Evolutionary conservation across 2,113 vertebrate species (phyloP), one percentile per base, ranked within the genome.

Genomic region (Centropristis striata): DNA sequence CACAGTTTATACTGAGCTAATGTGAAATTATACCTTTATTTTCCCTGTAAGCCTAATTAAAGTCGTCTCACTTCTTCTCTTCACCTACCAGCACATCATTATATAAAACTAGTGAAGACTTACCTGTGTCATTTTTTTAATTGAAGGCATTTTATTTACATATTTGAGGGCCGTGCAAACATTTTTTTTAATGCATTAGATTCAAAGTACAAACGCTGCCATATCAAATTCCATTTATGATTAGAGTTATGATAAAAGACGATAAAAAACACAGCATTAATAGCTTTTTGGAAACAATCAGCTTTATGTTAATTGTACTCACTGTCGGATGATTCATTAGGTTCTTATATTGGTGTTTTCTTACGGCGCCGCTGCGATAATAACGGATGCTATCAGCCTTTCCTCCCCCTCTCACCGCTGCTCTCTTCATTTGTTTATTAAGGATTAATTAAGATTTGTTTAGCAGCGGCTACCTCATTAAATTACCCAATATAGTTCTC

Each of bases 371-470:
- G n/a, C 27, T 39, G 36, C 0, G 7, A 75, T 86, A 66, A 70
- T 67, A 80, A 73, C 27, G 37, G 46, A 1, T 28, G n/a, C 44
- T 41, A 42, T 80, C 54, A 18, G 37, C 18, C 9, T 53, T 49
- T 50, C 46, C 23, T 75, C 83, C 64, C 65, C 23, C 16, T 71
- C 70, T 64, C 27, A n/a, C 74, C 1, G 21, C 64, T 41, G 2
- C 53, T 14, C 69, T 70, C 51, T 53, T 73, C 54, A 64, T 81
- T 81, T 81, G 65, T 86, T 90, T 87, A 78, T 86, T 71, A 84
- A 83, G 63, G 61, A 85, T 81, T 86, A 75, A 87, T 82, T 86
- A 82, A 76, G 66, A 71, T 83, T 85, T 85, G 75, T 81, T 83
- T 89, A 84, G 81, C 55, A 59, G 25, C 0, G 10, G 46, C 74